Evolutionary conservation across 2,113 vertebrate genomes (phyloP).

Genomic region (Tyrannus savana): DNA sequence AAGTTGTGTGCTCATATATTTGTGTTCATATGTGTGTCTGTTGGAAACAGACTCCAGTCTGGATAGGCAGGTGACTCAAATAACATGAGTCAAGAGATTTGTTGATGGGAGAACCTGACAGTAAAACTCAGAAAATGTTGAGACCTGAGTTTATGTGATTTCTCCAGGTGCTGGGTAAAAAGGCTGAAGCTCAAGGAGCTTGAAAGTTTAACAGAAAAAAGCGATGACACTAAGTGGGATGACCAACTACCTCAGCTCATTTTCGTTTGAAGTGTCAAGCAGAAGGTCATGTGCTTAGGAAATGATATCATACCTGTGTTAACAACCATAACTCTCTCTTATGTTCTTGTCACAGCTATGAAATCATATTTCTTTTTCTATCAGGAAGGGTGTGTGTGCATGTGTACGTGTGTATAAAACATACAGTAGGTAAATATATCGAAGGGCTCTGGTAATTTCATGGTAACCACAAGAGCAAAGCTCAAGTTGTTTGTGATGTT

Average conservation of each 20-base stretch:
- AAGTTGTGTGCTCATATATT: neutral
- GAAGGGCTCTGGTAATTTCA: constrained; percentile 69
- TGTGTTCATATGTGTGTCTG: neutral
- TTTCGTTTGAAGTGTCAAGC: neutral
- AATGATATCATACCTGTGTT: neutral
- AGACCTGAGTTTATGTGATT: neutral
- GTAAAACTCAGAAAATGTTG: neutral
- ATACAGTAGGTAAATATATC: constrained; percentile 59
- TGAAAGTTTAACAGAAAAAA: neutral
- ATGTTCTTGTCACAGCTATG: constrained; percentile 7
- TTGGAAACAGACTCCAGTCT: neutral
- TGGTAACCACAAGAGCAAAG: constrained; percentile 71
- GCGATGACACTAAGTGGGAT: neutral
- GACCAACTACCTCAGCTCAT: neutral
- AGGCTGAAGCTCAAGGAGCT: neutral
- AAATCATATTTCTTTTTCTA: neutral
- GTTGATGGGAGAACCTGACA: neutral
- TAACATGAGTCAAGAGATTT: neutral
- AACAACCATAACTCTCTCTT: neutral
- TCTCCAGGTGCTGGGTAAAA: neutral
- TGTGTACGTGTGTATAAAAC: neutral
- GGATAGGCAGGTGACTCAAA: neutral
- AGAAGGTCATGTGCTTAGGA: neutral
- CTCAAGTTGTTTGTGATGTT: constrained; percentile 71
- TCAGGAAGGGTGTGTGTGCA: neutral